Percentiles rank a stretch among this genome's conserved stretches.
Conservation (phyloP, 2,113 vertebrate species). For the Colinus virginianus region DNA sequence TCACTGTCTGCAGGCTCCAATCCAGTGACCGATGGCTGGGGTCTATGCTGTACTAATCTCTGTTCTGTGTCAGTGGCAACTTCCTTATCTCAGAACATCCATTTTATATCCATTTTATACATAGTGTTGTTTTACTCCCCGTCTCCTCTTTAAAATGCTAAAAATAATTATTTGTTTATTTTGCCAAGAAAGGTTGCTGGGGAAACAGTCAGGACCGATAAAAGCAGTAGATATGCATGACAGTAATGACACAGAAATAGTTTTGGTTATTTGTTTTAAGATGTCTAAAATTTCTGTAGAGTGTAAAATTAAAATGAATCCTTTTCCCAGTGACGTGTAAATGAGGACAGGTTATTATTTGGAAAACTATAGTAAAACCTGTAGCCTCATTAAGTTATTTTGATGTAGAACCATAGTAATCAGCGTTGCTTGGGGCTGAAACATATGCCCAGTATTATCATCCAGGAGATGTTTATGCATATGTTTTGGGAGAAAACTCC, state of each 20-base stretch:
- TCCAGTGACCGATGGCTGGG: background rate
- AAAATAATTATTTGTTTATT: background rate
- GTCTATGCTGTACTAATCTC: background rate
- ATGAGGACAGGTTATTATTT: slow-evolving; percentile 5
- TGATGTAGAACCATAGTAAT: background rate
- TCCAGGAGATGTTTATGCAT: background rate
- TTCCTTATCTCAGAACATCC: background rate
- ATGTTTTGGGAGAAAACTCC: background rate
- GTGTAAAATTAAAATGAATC: slow-evolving; percentile 1
- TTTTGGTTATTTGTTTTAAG: background rate
- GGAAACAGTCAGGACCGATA: background rate
- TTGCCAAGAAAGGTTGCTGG: background rate
- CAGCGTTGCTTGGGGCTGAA: background rate
- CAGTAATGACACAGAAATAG: background rate
- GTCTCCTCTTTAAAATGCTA: slow-evolving; percentile 3
- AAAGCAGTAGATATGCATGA: background rate
- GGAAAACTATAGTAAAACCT: slow-evolving; percentile 13
- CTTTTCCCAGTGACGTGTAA: background rate
- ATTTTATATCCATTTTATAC: background rate
- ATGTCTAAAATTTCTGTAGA: background rate
- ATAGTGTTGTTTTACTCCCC: background rate
- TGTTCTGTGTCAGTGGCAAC: background rate
- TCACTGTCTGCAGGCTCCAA: background rate
- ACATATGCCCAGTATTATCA: background rate
- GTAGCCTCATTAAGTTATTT: background rate